Base-by-base conservation (phyloP, 2,797 vertebrate species). In the Microctenopoma stevenorrisi region DNA sequence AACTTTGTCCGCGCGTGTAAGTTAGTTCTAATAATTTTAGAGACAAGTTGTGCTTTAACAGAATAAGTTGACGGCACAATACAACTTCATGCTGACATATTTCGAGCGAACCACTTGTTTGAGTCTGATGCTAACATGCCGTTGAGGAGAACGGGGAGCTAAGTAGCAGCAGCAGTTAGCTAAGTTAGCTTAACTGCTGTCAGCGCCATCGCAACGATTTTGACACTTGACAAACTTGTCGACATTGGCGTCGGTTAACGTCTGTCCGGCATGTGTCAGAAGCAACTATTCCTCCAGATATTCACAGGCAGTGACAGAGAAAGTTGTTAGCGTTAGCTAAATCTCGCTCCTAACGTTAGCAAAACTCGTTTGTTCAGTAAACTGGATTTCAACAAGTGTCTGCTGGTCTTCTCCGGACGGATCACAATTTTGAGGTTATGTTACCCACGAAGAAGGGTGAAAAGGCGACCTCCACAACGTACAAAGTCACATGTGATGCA, bases 321-420 rank as follows among this genome's bases (percentile, higher is more conserved):
- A 85, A 86, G 72, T 77, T 59, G 62, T 59, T 62, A 75, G 78
- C 16, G 47, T 51, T 68, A 15, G 78, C 68, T 66, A 28, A 64
- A 68, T 18, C 4, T 53, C 18, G 75, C 75, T 61, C 63, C 46
- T 25, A 47, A 53, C 64, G 70, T 68, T 78, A 83, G 65, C 79
- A 51, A 16, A 66, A 68, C 71, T 78, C 55, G 74, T 68, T 83
- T 49, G 57, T 50, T 78, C 54, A 67, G 60, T 4, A 22, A 75
- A 71, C 44, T 43, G 58, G 42, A 42, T 79, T 76, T 89, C 83
- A 90, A 89, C 86, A 90, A 89, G 90, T 92, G 88, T 88, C 79
- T 74, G 69, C 54, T 62, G 59, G 38, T 70, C 54, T 37, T 14
- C 35, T 49, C 59, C 59, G 18, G 43, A 64, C 54, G 68, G 56